phyloP scores from a whole-genome alignment of 2,888 invertebrate genomes.

The Tiphia femorata region DNA sequence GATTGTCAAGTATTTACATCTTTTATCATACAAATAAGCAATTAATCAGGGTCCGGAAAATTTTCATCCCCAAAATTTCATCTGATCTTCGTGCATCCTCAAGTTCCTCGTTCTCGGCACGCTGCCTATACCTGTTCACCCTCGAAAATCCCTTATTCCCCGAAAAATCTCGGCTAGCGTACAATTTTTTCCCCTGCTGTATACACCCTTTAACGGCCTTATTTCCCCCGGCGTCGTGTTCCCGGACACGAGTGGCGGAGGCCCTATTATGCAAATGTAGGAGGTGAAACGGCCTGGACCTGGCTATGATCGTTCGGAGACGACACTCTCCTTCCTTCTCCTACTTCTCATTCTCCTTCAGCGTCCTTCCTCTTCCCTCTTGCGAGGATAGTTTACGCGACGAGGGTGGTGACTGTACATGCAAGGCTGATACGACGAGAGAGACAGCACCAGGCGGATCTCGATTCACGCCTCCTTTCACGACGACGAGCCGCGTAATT shows the following conservation, averaged over 20 bases:
- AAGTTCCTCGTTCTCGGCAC: too few species aligned
- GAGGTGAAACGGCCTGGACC: slow-evolving; percentile 55
- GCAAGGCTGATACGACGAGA: slow-evolving; percentile 18
- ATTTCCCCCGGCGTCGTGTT: slow-evolving; percentile 53
- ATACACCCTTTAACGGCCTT: slow-evolving; percentile 52
- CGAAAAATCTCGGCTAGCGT: slow-evolving; percentile 38
- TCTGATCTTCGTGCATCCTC: too few species aligned
- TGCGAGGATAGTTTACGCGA: slow-evolving; percentile 42
- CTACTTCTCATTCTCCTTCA: background rate
- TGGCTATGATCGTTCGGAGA: slow-evolving; percentile 55
- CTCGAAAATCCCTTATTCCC: slow-evolving; percentile 21
- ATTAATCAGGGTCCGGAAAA: too few species aligned
- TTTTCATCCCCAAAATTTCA: too few species aligned
- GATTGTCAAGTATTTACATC: too few species aligned
- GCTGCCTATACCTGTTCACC: too few species aligned
- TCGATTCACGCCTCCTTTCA: background rate
- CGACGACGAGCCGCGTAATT: too few species aligned
- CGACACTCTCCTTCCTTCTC: slow-evolving; percentile 29
- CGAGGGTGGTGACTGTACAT: slow-evolving; percentile 5
- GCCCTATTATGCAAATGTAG: slow-evolving; percentile 59
- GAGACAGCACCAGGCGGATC: too few species aligned
- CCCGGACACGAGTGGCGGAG: slow-evolving; percentile 39
- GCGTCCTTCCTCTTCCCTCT: slow-evolving; percentile 10
- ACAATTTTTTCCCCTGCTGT: slow-evolving; percentile 43
- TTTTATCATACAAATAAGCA: too few species aligned